Base-by-base conservation (phyloP, 2,113 vertebrate genomes). In the Otis tarda region DNA sequence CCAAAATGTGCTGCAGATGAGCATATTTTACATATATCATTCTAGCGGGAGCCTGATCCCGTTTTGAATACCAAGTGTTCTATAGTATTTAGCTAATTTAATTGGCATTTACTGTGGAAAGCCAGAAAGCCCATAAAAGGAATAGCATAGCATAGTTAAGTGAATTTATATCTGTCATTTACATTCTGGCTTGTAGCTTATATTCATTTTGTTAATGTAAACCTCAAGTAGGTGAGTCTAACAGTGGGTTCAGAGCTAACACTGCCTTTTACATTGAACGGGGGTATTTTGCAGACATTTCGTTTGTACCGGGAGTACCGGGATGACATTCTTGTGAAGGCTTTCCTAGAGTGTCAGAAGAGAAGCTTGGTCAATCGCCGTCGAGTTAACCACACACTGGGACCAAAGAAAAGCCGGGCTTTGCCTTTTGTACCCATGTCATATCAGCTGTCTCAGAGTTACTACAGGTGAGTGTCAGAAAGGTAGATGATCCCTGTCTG, bases 381-480 rank as follows among this genome's bases (percentile, higher is more conserved):
- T 6, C 98, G 99, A 2, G 96, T 99, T 37, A 98, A 82, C 90
- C 98, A 98, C 90, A 8, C 83, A 0, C 71, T 97, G 73, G 99
- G 98, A 11, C 98, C 98, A 1, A 99, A 99, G 98, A 99, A 99
- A 93, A 99, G 97, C 95, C 97, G 99, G 18, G 98, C 98, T 0
- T 84, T 99, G 93, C 99, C 99, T 92, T 99, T 99, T 11, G 98
- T 98, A 67, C 99, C 99, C 61, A 99, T 99, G 99, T 99, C 99
- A 71, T 99, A 98, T 96, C 99, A 99, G 96, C 97, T 99, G 37
- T 99, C 99, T 41, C 99, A 99, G 97, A 98, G 98, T 83, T 99
- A 99, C 97, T 99, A 98, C 97, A 98, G 98, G 99, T 99, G 78
- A 47, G 97, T 90, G 27, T 10, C 49, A 20, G 3, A 19, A 49